A percentile compares a stretch with the other conserved stretches of the same genome.
Conservation (phyloP, 2,888 invertebrate species). For the Coremacera marginata region DNA sequence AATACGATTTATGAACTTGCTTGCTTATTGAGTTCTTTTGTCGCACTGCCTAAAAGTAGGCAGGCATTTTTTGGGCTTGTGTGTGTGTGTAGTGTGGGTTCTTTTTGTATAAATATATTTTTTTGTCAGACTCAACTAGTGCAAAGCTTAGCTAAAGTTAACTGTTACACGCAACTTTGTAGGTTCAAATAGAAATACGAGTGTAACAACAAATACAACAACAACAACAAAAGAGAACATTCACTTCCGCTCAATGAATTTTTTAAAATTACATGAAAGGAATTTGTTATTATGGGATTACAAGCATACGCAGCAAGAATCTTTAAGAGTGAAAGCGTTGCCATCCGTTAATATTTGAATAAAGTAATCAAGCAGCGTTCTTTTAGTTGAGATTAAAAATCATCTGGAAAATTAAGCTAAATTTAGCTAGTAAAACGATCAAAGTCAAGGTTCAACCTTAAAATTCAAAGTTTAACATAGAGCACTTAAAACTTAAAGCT, state of each 20-base stretch:
- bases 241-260: constrained; percentile 41
- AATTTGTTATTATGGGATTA: constrained; percentile 53
- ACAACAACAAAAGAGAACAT: constrained; percentile 11
- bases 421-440: too few relatives aligned
- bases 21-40: constrained; percentile 4
- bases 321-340: neutral
- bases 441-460: too few relatives aligned
- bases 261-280: constrained; percentile 50
- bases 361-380: too few relatives aligned
- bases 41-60: constrained; percentile 2
- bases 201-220: neutral
- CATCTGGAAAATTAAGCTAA: too few relatives aligned
- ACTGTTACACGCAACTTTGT: constrained; percentile 13
- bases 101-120: neutral
- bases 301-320: constrained; percentile 21
- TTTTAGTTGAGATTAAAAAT: too few relatives aligned
- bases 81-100: neutral
- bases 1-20: constrained; percentile 7
- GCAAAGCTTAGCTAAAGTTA: neutral
- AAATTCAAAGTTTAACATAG: too few relatives aligned
- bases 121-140: neutral
- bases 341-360: too few relatives aligned
- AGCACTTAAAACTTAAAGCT: too few relatives aligned
- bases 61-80: neutral
- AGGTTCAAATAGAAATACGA: neutral